A percentile compares a stretch with the other conserved stretches of the same genome.
phyloP scores from a whole-genome alignment of 1,140 invertebrate genomes.

The Onthophagus taurus region DNA sequence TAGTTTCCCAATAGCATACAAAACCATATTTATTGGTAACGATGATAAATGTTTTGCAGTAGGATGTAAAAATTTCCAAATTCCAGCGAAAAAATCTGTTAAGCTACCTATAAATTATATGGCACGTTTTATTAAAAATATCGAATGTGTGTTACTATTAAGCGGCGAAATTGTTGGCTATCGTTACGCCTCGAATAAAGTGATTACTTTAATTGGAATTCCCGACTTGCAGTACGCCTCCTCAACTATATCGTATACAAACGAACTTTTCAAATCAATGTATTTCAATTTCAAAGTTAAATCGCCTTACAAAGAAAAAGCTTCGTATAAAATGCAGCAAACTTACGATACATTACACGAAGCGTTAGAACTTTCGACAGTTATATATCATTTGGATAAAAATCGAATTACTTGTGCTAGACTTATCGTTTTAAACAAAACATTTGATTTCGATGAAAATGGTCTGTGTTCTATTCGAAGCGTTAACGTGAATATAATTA shows the following conservation, averaged over 20 bases:
- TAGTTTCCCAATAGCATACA: background rate
- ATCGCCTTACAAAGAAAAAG: background rate
- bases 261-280: background rate
- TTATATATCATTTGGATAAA: too few species aligned
- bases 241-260: background rate
- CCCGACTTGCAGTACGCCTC: background rate
- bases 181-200: background rate
- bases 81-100: background rate
- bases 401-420: too few species aligned
- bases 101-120: background rate
- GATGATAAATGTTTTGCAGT: background rate
- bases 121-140: background rate
- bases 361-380: background rate
- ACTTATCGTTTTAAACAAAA: background rate
- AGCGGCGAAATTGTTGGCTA: background rate
- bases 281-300: background rate
- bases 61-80: background rate
- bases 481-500: background rate
- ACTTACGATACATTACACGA: background rate
- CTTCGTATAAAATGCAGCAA: background rate
- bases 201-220: background rate
- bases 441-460: background rate
- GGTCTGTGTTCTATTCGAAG: background rate
- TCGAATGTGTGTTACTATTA: background rate
- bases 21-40: background rate